Evolutionary conservation across 2,888 invertebrate genomes (phyloP), one percentile per base, ranked within the genome.

Genomic region (Meandrusa payeni): DNA sequence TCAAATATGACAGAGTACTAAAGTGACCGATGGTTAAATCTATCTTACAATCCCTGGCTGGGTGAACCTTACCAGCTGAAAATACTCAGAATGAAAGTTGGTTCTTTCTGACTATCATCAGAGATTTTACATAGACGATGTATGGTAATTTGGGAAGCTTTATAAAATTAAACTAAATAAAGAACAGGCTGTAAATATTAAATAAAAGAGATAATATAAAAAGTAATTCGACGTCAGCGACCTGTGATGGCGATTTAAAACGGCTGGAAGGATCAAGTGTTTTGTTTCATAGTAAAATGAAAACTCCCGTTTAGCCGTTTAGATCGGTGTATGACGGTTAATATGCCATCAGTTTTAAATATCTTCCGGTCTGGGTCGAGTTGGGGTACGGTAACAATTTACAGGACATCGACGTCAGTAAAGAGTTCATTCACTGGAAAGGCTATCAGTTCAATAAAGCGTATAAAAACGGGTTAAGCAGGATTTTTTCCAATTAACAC

Each of bases 361-460:
- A 62, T 52, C 62, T 68, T 68, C 68, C 64, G 61, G 53, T 41
- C 47, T 41, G 54, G 52, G 48, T 54, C 48, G 52, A 41, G 50
- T 47, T 43, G 26, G 38, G 46, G 38, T 43, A 46, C 48, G 34
- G 52, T 47, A 56, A 59, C 65, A 61, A 67, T 69, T 67, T 65
- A 60, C 54, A 59, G 61, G 57, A 50, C 63, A 57, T 50, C 60
- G 61, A 57, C 64, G 53, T 52, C 56, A 37, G 49, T 52, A 50
- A 46, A 41, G 48, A 54, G 69, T 64, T 66, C 64, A 57, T 59
- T 70, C 64, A 59, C 67, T 44, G 31, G 27, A 2, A 43, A 37
- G 13, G 11, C 11, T 28, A 10, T 12, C 28, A 22, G 11, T 10
- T 28, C 17, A 33, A 22, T 12, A 15, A 19, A 28, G 17, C n/a